phyloP scores from a whole-genome alignment of 1,140 invertebrate species.

The Eulimnadia texana region DNA sequence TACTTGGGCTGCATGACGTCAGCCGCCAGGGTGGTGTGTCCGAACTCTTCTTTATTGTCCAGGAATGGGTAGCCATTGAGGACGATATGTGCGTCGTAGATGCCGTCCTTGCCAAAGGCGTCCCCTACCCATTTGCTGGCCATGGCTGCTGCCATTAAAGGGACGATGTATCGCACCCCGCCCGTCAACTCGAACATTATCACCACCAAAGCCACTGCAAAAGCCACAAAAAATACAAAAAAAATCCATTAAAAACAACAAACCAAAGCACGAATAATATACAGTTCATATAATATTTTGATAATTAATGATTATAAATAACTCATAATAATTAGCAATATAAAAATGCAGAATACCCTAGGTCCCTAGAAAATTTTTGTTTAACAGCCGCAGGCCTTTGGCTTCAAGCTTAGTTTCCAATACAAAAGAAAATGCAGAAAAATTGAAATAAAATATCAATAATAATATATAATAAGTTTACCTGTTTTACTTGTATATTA shows the following conservation, averaged over 20 bases:
- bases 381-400: too few species aligned
- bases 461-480: too few species aligned
- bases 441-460: too few species aligned
- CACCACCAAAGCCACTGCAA: conserved; percentile 80
- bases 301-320: too few species aligned
- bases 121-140: conserved; percentile 99
- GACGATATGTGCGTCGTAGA: conserved; percentile 96
- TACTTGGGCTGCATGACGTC: conserved; percentile 91
- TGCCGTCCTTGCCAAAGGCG: conserved; percentile 76
- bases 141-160: conserved; percentile 97
- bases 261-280: too few species aligned
- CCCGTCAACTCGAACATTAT: conserved; percentile 99
- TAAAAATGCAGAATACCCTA: too few species aligned
- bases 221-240: neutral
- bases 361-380: too few species aligned
- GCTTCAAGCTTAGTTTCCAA: too few species aligned
- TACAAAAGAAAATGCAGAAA: too few species aligned
- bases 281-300: too few species aligned
- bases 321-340: too few species aligned
- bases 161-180: conserved; percentile 93
- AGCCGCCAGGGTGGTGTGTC: conserved; percentile 86
- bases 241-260: neutral
- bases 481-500: too few species aligned
- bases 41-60: conserved; percentile 96
- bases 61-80: conserved; percentile 97